Evolutionary conservation across 1,140 invertebrate genomes (phyloP).

Genomic region (Pseudachorutes palmiensis): DNA sequence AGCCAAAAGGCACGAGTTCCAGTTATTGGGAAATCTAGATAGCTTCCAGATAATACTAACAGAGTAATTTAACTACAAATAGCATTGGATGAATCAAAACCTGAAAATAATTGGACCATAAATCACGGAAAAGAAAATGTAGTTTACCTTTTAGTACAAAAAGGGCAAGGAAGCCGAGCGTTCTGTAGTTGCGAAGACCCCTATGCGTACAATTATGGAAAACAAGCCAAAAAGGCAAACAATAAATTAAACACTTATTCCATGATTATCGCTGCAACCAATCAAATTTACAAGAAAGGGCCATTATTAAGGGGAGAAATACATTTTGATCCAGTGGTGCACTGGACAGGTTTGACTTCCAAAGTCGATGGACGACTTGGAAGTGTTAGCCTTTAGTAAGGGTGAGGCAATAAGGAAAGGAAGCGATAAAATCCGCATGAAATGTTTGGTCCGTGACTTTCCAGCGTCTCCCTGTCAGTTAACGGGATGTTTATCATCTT

Average conservation of each 20-base stretch:
- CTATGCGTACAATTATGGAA: not conserved
- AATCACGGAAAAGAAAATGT: not conserved
- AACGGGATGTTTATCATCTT: not conserved
- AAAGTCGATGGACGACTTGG: not conserved
- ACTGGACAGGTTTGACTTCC: not conserved
- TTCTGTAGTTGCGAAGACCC: not conserved
- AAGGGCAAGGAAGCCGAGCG: not conserved
- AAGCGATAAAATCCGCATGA: not conserved
- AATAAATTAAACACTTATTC: no score
- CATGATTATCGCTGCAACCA: not conserved
- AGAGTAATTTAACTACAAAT: not conserved
- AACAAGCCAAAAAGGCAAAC: not conserved
- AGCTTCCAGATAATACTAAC: not conserved
- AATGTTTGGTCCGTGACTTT: no score
- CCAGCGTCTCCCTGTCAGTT: no score
- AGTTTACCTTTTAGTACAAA: not conserved
- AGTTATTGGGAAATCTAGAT: no score
- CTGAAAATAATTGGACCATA: not conserved
- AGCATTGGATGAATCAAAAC: not conserved
- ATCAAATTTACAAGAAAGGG: not conserved
- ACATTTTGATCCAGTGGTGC: no score
- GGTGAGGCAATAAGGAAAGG: not conserved
- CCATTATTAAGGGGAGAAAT: not conserved
- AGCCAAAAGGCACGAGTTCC: not conserved
- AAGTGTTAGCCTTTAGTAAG: no score